phyloP scores from a whole-genome alignment of 2,888 invertebrate species.

The Adineta ricciae region DNA sequence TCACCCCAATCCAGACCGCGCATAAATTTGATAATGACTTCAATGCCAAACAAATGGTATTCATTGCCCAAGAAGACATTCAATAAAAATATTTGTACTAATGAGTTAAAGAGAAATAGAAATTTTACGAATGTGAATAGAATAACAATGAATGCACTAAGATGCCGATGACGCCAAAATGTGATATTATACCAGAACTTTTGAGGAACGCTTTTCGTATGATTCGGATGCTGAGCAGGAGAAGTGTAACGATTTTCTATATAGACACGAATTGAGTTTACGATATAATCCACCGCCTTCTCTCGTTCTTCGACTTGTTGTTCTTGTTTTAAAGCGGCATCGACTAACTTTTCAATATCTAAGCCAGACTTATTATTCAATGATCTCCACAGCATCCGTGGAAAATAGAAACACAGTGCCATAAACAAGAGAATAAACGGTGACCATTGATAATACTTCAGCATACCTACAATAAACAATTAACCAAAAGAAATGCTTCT shows the following conservation, averaged over 20 bases:
- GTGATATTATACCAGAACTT: background rate
- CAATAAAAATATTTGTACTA: conserved; percentile 44
- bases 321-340: conserved; percentile 26
- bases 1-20: conserved; percentile 35
- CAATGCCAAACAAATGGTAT: conserved; percentile 41
- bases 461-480: conserved; percentile 14
- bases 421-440: conserved; percentile 33
- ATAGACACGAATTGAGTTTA: conserved; percentile 28
- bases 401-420: conserved; percentile 30
- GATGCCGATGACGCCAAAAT: conserved; percentile 9
- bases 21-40: conserved; percentile 39
- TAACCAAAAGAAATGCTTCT: background rate
- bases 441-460: conserved; percentile 34
- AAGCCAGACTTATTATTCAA: conserved; percentile 33
- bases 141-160: conserved; percentile 40
- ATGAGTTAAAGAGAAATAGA: conserved; percentile 42
- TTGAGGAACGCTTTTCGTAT: background rate
- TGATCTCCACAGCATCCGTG: conserved; percentile 33
- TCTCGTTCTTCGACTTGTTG: conserved; percentile 24
- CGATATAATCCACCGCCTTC: conserved; percentile 26
- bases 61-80: conserved; percentile 43
- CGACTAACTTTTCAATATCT: conserved; percentile 31
- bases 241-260: conserved; percentile 16
- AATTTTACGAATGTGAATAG: conserved; percentile 41
- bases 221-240: background rate